phyloP scores from a whole-genome alignment of 2,888 invertebrate species.

The Taenaris catops region DNA sequence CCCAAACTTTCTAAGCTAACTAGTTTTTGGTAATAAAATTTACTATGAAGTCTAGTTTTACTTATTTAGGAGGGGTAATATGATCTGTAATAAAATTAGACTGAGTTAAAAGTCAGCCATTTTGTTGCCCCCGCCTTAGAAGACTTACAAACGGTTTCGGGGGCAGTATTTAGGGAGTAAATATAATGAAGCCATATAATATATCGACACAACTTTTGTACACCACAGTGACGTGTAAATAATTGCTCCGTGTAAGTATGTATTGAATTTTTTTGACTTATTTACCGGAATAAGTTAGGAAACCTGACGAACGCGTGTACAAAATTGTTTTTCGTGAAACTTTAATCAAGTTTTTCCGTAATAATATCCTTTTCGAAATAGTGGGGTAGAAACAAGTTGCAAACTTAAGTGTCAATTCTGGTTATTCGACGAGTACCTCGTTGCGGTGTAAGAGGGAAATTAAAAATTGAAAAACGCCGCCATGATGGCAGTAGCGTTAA shows the following conservation, averaged over 20 bases:
- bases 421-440: slow-evolving; percentile 54
- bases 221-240: slow-evolving; percentile 17
- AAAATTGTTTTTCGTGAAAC: slow-evolving; percentile 15
- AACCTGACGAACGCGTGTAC: too few species aligned
- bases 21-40: too few species aligned
- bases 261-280: too few species aligned
- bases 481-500: slow-evolving; percentile 75
- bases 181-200: slow-evolving; percentile 50
- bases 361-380: slow-evolving; percentile 19
- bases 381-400: slow-evolving; percentile 40
- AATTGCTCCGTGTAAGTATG: too few species aligned
- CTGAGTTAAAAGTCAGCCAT: slow-evolving; percentile 52
- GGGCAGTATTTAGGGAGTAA: slow-evolving; percentile 46
- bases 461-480: slow-evolving; percentile 78
- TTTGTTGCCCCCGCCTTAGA: slow-evolving; percentile 55
- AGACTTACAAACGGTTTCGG: slow-evolving; percentile 55
- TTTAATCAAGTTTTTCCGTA: slow-evolving; percentile 23
- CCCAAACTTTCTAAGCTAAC: slow-evolving; percentile 30
- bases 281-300: too few species aligned
- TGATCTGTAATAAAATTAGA: too few species aligned
- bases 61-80: too few species aligned
- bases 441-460: slow-evolving; percentile 64
- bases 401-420: slow-evolving; percentile 65
- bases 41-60: too few species aligned
- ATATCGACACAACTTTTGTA: slow-evolving; percentile 2